Evolutionary conservation across 2,113 vertebrate genomes (phyloP).

Genomic region (Callorhinus ursinus): DNA sequence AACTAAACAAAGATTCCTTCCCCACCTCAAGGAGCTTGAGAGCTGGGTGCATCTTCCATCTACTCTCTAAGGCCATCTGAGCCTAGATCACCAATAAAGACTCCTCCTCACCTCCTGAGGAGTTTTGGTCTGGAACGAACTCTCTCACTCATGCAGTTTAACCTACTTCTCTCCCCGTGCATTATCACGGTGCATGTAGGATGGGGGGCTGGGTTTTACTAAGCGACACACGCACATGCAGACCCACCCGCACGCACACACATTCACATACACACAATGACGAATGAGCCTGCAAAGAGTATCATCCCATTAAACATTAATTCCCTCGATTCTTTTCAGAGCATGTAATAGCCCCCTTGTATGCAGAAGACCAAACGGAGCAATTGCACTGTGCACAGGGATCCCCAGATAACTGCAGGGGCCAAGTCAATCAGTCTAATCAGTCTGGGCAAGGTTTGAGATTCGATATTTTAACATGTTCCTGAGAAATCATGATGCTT

Average conservation of each 20-base stretch:
- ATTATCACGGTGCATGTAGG: not conserved
- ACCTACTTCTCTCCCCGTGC: not conserved
- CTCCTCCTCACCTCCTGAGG: not conserved
- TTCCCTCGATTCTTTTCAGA: not conserved
- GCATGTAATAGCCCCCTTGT: not conserved
- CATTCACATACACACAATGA: not conserved
- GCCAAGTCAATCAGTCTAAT: too few relatives aligned
- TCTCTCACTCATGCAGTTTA: not conserved
- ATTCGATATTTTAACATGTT: not conserved
- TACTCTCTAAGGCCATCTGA: not conserved
- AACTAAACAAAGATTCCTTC: not conserved
- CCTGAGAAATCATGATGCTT: not conserved
- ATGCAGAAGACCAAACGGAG: not conserved
- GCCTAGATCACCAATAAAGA: not conserved
- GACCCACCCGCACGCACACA: rapidly evolving
- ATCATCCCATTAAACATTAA: too few relatives aligned
- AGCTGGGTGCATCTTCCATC: not conserved
- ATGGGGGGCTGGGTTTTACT: not conserved
- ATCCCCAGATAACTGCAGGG: not conserved
- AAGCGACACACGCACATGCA: rapidly evolving
- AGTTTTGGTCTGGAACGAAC: not conserved
- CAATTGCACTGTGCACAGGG: not conserved
- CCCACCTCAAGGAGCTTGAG: not conserved
- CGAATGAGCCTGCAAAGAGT: not conserved
- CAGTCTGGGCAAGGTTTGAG: not conserved